Evolutionary conservation across 2,797 vertebrate genomes (phyloP).

Genomic region (Clarias laeviceps): DNA sequence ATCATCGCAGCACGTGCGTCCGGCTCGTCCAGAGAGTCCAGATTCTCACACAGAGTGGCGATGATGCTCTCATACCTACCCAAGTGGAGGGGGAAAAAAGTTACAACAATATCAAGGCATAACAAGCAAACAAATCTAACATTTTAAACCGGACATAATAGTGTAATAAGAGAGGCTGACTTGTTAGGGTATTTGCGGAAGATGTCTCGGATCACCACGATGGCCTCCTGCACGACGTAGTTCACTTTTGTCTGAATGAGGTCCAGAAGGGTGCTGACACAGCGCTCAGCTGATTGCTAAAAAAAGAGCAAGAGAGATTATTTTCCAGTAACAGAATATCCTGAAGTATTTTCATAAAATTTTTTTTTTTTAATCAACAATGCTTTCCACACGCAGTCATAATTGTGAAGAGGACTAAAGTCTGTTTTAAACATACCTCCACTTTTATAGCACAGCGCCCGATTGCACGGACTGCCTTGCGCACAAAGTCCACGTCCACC

Average conservation of each 20-base stretch:
- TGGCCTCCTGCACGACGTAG: slow-evolving; percentile 97
- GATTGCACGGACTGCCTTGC: slow-evolving; percentile 94
- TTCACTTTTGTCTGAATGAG: slow-evolving; percentile 98
- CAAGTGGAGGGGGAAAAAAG: neutral
- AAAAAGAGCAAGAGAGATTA: neutral
- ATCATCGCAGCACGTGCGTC: slow-evolving; percentile 98
- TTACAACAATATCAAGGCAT: neutral
- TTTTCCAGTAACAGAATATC: neutral
- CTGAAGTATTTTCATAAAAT: neutral
- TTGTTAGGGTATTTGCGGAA: slow-evolving; percentile 99
- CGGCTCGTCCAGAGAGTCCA: slow-evolving; percentile 96
- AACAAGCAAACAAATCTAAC: no score
- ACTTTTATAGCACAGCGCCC: slow-evolving; percentile 98
- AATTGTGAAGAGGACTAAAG: no score
- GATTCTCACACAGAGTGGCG: slow-evolving; percentile 95
- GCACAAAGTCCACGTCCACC: slow-evolving; percentile 96
- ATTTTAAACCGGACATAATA: neutral
- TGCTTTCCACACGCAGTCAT: neutral
- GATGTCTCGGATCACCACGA: slow-evolving; percentile 98
- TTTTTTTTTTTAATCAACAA: neutral
- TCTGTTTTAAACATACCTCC: slow-evolving; percentile 77
- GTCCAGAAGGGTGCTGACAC: slow-evolving; percentile 92
- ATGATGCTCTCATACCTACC: slow-evolving; percentile 97
- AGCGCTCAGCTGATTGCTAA: slow-evolving; percentile 95
- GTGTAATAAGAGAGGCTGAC: slow-evolving; percentile 72